Conservation (phyloP, 2,113 vertebrate species). For the Alethe diademata region DNA sequence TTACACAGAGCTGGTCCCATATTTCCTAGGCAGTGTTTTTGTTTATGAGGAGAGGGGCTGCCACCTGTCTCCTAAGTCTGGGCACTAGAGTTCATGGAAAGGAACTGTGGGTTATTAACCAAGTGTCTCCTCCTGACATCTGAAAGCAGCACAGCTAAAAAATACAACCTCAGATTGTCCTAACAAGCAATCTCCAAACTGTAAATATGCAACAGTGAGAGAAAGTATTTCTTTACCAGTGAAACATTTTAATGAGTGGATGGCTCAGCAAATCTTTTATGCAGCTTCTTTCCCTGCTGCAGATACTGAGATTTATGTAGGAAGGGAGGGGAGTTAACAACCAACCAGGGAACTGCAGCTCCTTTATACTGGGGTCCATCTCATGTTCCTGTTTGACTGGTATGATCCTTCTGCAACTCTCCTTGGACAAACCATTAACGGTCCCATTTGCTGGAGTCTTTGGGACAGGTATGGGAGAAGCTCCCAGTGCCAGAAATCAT, state of each 20-base stretch:
- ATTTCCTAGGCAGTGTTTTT: conserved; percentile 13
- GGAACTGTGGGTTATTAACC: background rate
- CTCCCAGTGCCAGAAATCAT: background rate
- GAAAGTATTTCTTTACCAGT: conserved; percentile 35
- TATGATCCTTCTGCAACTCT: background rate
- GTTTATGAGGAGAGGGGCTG: conserved; percentile 2
- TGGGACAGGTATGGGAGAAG: background rate
- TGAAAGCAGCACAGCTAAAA: conserved; percentile 10
- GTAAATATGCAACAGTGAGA: conserved; percentile 48
- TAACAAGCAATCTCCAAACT: conserved; percentile 49
- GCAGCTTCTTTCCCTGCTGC: conserved; percentile 9
- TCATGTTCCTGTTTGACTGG: background rate
- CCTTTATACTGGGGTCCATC: background rate
- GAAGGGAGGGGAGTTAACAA: background rate
- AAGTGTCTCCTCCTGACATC: background rate
- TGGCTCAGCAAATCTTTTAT: conserved; percentile 48
- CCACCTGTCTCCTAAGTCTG: background rate
- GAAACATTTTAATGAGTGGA: conserved; percentile 55
- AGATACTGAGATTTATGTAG: conserved; percentile 23
- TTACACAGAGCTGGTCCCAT: background rate
- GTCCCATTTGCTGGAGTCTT: background rate
- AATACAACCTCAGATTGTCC: conserved; percentile 19
- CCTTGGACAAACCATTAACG: background rate
- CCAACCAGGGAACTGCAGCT: background rate
- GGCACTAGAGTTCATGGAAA: background rate